Evolutionary conservation across 2,797 vertebrate genomes (phyloP), one percentile per base, ranked within the genome.

Genomic region (Notoglanidium macrostoma): DNA sequence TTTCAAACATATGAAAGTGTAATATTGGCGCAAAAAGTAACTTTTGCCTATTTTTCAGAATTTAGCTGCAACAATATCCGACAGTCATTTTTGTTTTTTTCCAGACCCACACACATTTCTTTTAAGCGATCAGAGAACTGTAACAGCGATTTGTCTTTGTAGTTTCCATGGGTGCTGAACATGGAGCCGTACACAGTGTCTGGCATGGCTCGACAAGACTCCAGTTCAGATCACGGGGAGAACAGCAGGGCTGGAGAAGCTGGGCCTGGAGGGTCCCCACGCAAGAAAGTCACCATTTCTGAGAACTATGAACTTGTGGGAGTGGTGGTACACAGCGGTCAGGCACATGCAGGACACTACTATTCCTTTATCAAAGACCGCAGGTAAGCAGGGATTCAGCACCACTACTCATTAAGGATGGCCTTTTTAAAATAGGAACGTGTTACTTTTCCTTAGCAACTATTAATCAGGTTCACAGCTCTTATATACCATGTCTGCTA

Each of bases 301-400:
- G 98, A 99, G 93, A 99, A 99, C 95, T 99, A 99, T 0, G 98
- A 99, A 70, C 97, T 99, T 0, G 98, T 99, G 0, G 98, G 98
- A 29, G 97, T 99, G 70, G 98, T 99, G 61, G 98, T 99, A 35
- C 98, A 99, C 94, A 99, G 98, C 0, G 98, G 98, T 0, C 98
- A 99, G 93, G 98, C 98, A 0, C 98, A 99, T 0, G 98, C 98
- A 0, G 98, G 98, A 59, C 98, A 99, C 92, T 99, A 99, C 94
- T 99, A 99, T 89, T 99, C 98, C 88, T 99, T 99, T 94, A 99
- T 99, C 87, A 99, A 99, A 94, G 98, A 99, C 72, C 95, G 98
- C 79, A 97, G 98, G 98, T 99, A 92, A 96, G 94, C 57, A 49
- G 26, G 5, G 23, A 7, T 74, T 61, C 40, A 21, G 26, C 14